Base-by-base conservation (phyloP, 2,888 invertebrate species). In the Drosophila pseudotakahashii region DNA sequence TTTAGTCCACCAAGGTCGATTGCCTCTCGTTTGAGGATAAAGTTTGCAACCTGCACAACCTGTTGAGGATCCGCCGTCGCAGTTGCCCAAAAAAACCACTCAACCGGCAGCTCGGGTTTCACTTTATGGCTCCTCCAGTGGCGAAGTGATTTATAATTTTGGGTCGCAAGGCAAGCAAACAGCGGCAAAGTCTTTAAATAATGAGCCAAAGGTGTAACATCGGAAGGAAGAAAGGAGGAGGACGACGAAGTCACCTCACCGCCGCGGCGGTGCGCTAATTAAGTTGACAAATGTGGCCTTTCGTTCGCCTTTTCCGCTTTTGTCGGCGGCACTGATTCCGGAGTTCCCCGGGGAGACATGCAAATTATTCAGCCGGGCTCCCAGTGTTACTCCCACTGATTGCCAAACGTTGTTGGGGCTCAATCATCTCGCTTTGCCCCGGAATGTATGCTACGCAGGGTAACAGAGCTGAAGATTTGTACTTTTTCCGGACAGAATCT, bases 171-270 rank as follows among this genome's bases (percentile, higher is more conserved):
- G 14, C 34, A 14, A 48, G 41, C 70, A 79, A 73, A 63, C 55
- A 16, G 34, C 42, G 36, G 48, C 52, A 26, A 32, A 63, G 16
- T 57, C 68, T 53, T 71, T 82, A 70, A 75, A 79, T 86, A 86
- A 82, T 86, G 83, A 79, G 83, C 53, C 57, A 79, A 81, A 82
- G 81, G 81, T 86, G 86, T 77, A 82, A 79, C 73, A 79, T 50
- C 60, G 71, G 54, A 63, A 68, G 59, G 32, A 4, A 7, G 2
- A 26, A 26, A 26, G 11, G 16, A 7, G 7, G n/a, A 13, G 16
- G 2, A 14, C 42, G 11, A 6, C 19, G 42, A 11, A 19, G 19
- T 19, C 42, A 19, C 52, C 3, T 23, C 23, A 23, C 23, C 23
- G 23, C n/a, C n/a, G 23, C 63, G 71, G 58, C 63, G 71, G 61